Conservation (phyloP, 2,113 vertebrate species). For the Hypanus sabinus region DNA sequence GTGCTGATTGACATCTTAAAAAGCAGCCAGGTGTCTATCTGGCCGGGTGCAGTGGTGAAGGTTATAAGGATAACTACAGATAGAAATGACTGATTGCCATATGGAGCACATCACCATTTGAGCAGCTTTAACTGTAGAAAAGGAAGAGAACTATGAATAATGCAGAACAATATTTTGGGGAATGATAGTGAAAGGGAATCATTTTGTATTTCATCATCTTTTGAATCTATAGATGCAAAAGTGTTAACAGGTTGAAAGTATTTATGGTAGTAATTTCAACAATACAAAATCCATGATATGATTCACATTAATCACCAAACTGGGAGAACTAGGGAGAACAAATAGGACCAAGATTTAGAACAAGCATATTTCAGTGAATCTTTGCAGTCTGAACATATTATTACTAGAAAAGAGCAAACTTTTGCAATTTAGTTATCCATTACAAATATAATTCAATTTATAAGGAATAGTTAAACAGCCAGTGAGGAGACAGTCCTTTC, state of each 20-base stretch:
- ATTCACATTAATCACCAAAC: not conserved
- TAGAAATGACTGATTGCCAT: not conserved
- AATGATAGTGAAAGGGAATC: not conserved
- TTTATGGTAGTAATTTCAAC: not conserved
- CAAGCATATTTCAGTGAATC: not conserved
- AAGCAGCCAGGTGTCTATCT: constrained; percentile 8
- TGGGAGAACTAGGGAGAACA: not conserved
- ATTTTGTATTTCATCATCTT: not conserved
- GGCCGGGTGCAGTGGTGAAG: not conserved
- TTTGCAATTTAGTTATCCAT: not conserved
- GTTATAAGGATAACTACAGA: constrained; percentile 23
- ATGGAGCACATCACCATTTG: not conserved
- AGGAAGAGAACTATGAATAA: not conserved
- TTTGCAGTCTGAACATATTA: not conserved
- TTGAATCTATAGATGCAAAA: not conserved
- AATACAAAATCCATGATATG: not conserved
- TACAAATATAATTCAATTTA: not conserved
- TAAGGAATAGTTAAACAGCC: not conserved
- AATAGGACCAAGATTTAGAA: not conserved
- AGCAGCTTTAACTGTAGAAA: not conserved
- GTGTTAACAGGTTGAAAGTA: not conserved
- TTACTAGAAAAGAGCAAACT: not conserved
- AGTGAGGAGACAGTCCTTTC: no score
- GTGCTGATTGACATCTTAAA: constrained; percentile 21
- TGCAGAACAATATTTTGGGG: not conserved